These are phyloP conservation scores for Poeciliopsis infans DNA, from an alignment of 2,797 vertebrate genomes.

Conservation along the genomic window DNA sequence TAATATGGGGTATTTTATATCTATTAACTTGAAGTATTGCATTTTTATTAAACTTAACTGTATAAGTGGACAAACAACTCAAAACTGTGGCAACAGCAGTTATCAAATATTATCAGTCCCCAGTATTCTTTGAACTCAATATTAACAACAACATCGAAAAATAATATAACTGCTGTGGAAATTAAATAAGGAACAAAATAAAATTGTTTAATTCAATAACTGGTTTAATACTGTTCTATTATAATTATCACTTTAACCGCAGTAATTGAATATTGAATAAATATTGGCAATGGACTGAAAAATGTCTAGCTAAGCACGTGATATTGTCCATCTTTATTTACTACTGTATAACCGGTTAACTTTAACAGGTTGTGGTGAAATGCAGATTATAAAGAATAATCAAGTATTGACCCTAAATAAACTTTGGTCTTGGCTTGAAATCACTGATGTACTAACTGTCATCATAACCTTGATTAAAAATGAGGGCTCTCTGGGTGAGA, in stretches of 20 bases:
- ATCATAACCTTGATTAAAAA: background rate
- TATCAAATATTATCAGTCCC: background rate
- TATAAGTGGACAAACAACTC: background rate
- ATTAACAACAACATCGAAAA: background rate
- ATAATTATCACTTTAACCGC: background rate
- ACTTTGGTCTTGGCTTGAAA: background rate
- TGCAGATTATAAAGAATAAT: background rate
- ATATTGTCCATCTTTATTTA: background rate
- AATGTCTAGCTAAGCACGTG: background rate
- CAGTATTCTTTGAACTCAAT: background rate
- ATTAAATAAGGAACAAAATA: background rate
- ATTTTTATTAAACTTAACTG: background rate
- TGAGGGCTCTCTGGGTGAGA: conserved; percentile 28
- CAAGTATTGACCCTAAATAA: background rate
- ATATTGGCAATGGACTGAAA: background rate
- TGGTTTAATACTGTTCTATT: background rate
- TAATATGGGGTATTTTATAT: background rate
- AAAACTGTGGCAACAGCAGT: background rate
- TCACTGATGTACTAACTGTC: background rate
- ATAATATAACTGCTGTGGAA: background rate
- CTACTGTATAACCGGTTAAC: background rate
- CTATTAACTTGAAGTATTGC: too few species aligned
- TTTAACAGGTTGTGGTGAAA: background rate
- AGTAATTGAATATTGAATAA: background rate
- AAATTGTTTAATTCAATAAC: background rate